These are phyloP conservation scores for Pogoniulus pusillus DNA, from an alignment of 2,797 vertebrate species.

Conservation along the genomic window DNA sequence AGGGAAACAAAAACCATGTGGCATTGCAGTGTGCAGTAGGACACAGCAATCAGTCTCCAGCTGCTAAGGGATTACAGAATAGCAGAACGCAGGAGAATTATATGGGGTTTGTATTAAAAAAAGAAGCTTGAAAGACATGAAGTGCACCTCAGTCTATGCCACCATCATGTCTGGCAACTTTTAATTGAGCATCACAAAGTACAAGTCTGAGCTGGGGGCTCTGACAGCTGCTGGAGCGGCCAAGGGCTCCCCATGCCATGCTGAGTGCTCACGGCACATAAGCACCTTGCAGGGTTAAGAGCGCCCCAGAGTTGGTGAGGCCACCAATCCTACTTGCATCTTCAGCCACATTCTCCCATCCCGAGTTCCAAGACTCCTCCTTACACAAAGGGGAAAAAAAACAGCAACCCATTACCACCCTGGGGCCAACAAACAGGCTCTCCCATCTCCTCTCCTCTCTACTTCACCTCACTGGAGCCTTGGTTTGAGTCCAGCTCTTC, in stretches of 20 bases:
- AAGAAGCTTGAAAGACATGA: background rate
- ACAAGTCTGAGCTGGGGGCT: background rate
- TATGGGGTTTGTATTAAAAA: background rate
- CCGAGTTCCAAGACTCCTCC: background rate
- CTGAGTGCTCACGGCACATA: fast-evolving
- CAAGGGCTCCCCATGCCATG: background rate
- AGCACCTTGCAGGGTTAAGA: background rate
- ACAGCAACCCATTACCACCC: background rate
- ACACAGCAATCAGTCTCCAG: background rate
- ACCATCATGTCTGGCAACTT: background rate
- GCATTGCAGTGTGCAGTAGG: background rate
- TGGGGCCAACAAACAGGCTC: background rate
- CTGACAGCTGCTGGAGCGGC: background rate
- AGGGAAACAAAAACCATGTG: background rate
- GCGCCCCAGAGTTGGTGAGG: background rate
- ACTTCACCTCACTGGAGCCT: background rate
- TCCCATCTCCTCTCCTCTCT: background rate
- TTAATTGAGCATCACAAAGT: background rate
- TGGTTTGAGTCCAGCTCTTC: constrained; percentile 15
- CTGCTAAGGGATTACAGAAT: background rate
- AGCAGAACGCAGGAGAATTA: background rate
- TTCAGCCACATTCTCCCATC: background rate
- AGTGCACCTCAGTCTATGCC: background rate
- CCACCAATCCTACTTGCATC: background rate
- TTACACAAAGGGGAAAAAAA: background rate